Conservation (phyloP, 2,888 invertebrate species). For the Drosophila kuntzei region DNA sequence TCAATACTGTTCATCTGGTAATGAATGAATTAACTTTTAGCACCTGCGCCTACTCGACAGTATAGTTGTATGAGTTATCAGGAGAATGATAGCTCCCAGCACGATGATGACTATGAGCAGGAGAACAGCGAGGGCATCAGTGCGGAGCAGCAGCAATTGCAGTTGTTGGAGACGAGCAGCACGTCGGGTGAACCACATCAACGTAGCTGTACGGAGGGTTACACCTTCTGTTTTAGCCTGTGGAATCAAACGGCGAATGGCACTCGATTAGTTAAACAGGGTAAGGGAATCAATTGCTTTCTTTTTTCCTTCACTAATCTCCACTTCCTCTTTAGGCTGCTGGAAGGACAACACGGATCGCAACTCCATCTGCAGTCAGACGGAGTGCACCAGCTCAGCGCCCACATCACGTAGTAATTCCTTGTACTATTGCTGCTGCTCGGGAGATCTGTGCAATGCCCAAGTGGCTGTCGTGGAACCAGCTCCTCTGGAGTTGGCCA, state of each 20-base stretch:
- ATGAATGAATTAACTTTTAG: conserved; percentile 41
- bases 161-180: conserved; percentile 38
- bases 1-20: neutral
- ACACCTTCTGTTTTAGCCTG: conserved; percentile 81
- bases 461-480: conserved; percentile 82
- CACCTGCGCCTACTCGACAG: conserved; percentile 70
- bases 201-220: conserved; percentile 75
- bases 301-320: neutral
- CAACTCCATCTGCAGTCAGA: conserved; percentile 86
- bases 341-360: conserved; percentile 87
- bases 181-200: conserved; percentile 48
- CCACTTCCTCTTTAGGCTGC: conserved; percentile 85
- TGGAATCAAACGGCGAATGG: conserved; percentile 80
- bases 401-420: conserved; percentile 84
- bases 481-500: conserved; percentile 80
- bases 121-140: conserved; percentile 59
- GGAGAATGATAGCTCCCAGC: conserved; percentile 78
- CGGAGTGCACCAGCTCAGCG: conserved; percentile 87
- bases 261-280: conserved; percentile 78
- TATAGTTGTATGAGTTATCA: conserved; percentile 81
- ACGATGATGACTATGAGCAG: conserved; percentile 78
- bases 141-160: conserved; percentile 52
- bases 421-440: conserved; percentile 93
- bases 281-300: conserved; percentile 40
- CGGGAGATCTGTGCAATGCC: conserved; percentile 91